Conservation (phyloP, 2,113 vertebrate species). For the Passer montanus region DNA sequence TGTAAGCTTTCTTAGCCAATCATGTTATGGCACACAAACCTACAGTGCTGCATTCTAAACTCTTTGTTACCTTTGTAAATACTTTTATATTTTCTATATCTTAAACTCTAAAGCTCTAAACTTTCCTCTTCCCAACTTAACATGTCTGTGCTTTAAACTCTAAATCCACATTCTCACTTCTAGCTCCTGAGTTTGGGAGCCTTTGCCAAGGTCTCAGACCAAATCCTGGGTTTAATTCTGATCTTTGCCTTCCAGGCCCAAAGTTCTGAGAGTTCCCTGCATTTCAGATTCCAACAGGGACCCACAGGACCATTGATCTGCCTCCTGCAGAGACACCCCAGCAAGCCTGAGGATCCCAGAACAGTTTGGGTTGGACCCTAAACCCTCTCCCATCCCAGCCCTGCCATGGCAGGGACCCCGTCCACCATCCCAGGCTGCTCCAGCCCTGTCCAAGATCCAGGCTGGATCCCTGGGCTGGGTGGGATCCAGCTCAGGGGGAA, state of each 20-base stretch:
- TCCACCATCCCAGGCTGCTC: background rate
- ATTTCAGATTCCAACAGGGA: background rate
- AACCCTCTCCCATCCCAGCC: background rate
- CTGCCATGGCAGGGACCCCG: background rate
- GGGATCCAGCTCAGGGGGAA: background rate
- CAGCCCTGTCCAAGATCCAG: fast-evolving
- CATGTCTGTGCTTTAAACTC: background rate
- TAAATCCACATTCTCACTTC: background rate
- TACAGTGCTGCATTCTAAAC: background rate
- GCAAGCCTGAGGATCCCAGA: background rate
- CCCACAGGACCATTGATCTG: background rate
- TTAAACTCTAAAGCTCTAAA: too few species aligned
- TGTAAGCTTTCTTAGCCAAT: background rate
- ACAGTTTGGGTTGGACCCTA: background rate
- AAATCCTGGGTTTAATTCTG: background rate
- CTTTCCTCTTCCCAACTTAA: background rate
- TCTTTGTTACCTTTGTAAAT: background rate
- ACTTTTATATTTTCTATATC: background rate
- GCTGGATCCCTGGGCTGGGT: background rate
- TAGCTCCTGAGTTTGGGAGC: background rate
- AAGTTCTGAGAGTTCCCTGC: background rate
- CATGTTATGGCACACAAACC: background rate
- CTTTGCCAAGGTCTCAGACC: background rate
- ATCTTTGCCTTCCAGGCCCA: background rate
- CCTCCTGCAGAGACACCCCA: background rate